phyloP scores from a whole-genome alignment of 2,888 invertebrate genomes.

The Amblyjoppa fuscipennis region DNA sequence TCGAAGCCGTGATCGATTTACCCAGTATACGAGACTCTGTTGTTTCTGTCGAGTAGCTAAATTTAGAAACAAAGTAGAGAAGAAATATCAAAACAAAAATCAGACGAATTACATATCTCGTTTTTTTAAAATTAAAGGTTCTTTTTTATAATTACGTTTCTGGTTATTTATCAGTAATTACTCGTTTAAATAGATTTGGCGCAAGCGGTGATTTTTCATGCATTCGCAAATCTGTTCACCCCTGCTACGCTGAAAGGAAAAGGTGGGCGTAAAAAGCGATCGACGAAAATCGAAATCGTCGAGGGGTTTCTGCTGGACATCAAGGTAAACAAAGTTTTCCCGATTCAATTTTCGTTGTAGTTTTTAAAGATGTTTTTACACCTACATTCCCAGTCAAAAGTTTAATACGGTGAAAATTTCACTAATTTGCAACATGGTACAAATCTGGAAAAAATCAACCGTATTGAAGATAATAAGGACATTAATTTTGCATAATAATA shows the following conservation, averaged over 20 bases:
- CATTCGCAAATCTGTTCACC: constrained; percentile 2
- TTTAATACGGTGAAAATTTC: no score
- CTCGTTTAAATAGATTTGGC: constrained; percentile 1
- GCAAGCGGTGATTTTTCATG: constrained; percentile 6
- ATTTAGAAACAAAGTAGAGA: no score
- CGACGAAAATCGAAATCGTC: constrained; percentile 25
- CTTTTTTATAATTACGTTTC: background rate
- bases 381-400: background rate
- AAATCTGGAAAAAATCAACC: no score
- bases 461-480: no score
- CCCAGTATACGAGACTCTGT: no score
- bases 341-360: background rate
- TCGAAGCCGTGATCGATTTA: no score
- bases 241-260: constrained; percentile 7
- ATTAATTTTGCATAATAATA: no score
- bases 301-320: constrained; percentile 36
- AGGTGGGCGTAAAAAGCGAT: constrained; percentile 3
- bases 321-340: background rate
- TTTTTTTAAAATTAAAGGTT: background rate
- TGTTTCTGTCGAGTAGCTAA: no score
- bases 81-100: background rate
- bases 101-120: no score
- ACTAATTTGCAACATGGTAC: no score
- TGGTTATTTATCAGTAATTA: background rate
- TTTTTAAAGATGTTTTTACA: background rate